Evolutionary conservation across 2,888 invertebrate genomes (phyloP).

Genomic region (Sclerodermus sp.): DNA sequence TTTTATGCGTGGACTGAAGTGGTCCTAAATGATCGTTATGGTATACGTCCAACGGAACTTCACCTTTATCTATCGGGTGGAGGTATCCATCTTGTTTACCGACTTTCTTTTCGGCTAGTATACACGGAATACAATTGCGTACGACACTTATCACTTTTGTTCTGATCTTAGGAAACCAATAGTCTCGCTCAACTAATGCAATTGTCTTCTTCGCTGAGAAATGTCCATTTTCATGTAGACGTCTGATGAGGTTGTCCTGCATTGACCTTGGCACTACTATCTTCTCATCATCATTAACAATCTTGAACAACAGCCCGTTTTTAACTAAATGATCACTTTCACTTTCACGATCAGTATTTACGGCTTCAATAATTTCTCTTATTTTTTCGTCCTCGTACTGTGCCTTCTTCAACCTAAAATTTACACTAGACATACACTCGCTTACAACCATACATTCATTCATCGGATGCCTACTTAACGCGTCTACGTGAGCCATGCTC

Average conservation of each 20-base stretch:
- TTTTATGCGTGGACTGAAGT: constrained; percentile 30
- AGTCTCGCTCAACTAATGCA: constrained; percentile 33
- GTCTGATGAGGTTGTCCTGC: constrained; percentile 43
- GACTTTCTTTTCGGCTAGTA: constrained; percentile 24
- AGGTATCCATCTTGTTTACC: constrained; percentile 45
- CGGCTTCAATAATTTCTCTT: constrained; percentile 23
- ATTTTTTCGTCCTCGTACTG: constrained; percentile 7
- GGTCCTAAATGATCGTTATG: constrained; percentile 50
- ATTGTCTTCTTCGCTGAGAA: constrained; percentile 35
- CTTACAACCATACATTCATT: neutral
- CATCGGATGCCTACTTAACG: constrained; percentile 21
- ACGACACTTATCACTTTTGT: constrained; percentile 17
- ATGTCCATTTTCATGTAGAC: constrained; percentile 43
- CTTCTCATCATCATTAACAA: neutral
- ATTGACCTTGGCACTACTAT: constrained; percentile 42
- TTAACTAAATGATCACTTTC: constrained; percentile 22
- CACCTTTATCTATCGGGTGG: constrained; percentile 40
- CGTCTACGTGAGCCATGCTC: constrained; percentile 27
- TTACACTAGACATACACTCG: neutral
- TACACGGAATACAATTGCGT: constrained; percentile 21
- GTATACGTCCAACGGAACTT: constrained; percentile 35
- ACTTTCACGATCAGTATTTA: too few relatives aligned
- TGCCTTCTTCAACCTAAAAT: neutral
- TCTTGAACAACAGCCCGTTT: constrained; percentile 7
- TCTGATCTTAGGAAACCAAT: constrained; percentile 26